Percentiles rank a stretch among this genome's conserved stretches.
Conservation (phyloP, 2,113 vertebrate species). For the Noctilio leporinus region DNA sequence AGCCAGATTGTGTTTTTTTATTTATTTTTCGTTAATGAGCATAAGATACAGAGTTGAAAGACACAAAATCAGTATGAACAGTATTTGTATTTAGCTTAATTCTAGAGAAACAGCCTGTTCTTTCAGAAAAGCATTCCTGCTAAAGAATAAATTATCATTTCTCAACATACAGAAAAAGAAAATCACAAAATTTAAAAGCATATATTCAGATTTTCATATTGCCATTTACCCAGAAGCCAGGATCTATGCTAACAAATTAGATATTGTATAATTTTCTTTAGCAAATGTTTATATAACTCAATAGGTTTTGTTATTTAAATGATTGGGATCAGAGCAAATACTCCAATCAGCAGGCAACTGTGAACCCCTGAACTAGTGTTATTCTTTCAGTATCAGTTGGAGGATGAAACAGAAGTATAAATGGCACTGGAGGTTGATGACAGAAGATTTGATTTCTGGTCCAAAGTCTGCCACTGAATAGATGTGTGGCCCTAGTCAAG, state of each 20-base stretch:
- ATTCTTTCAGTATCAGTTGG: background rate
- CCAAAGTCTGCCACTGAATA: slow-evolving; percentile 10
- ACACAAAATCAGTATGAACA: background rate
- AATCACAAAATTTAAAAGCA: background rate
- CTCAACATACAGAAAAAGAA: background rate
- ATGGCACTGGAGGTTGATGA: background rate
- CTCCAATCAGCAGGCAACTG: background rate
- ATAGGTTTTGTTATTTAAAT: background rate
- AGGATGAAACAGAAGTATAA: background rate
- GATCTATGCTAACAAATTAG: background rate
- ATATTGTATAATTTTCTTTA: background rate
- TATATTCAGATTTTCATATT: background rate
- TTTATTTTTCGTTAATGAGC: background rate
- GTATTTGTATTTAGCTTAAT: background rate
- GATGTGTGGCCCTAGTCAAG: background rate
- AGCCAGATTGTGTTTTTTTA: background rate
- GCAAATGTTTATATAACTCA: background rate
- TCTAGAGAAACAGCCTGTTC: background rate
- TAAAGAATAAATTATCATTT: slow-evolving; percentile 5
- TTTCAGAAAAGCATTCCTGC: background rate
- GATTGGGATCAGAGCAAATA: background rate
- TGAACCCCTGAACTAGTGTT: background rate
- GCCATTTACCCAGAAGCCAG: background rate
- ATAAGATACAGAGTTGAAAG: background rate
- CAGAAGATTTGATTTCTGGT: background rate